Evolutionary conservation across 2,888 invertebrate genomes (phyloP), one percentile per base, ranked within the genome.

Genomic region (Lithophane socia): DNA sequence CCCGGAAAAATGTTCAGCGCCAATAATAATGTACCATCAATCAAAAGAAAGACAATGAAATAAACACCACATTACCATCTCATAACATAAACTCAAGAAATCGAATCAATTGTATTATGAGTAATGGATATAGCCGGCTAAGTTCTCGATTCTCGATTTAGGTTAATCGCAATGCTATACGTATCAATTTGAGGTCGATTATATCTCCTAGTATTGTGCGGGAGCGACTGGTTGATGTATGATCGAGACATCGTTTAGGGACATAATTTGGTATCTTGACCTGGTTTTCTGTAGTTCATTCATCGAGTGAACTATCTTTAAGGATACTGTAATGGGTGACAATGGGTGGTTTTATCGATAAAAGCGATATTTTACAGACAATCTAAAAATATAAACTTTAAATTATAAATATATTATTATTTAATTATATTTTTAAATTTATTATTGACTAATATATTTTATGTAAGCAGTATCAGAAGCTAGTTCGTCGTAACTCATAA

Each of bases 81-180:
- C 37, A 67, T 63, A 74, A 72, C 49, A 79, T 73, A 69, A 84
- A 83, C 73, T 77, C 56, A 18, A 68, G 52, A 72, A 83, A 86
- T 79, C 74, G 79, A 72, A 86, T 83, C 79, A 69, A 49, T 68
- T 52, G 73, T 61, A 73, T n/a, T 29, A 63, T 70, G 75, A 82
- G 78, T 85, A 85, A 83, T 83, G 54, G 83, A 83, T 72, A 79
- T 85, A 64, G 52, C 67, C 49, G 29, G 2, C 24, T 79, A 79
- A 86, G 84, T 86, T 86, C 68, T 77, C 75, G 67, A 89, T 86
- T 83, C 73, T 75, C 79, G 76, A 89, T 82, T 80, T 89, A 75
- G 89, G 89, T 85, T 87, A 89, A 88, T 88, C 85, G 83, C 63
- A 75, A 66, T 78, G 65, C 24, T 72, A 79, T 75, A 42, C 58